Conservation (phyloP, 2,797 vertebrate species). For the Enteromius radiatus region DNA sequence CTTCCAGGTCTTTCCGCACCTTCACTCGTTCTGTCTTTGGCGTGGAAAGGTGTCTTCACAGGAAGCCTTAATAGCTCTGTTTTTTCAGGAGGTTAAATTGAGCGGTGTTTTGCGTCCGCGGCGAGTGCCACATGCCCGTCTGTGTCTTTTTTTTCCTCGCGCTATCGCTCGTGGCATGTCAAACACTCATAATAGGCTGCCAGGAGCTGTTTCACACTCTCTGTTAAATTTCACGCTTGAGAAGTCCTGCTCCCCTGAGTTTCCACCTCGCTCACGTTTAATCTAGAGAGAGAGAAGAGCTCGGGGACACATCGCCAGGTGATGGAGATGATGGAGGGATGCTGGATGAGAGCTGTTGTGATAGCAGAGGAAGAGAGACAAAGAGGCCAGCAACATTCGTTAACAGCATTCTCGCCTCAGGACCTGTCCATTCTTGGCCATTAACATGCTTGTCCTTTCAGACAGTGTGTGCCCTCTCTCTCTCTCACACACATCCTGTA, state of each 20-base stretch:
- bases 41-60: not conserved
- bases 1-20: not conserved
- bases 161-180: constrained; percentile 50
- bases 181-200: constrained; percentile 59
- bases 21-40: not conserved
- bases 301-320: constrained; percentile 33
- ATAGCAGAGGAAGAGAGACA: constrained; percentile 37
- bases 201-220: constrained; percentile 63
- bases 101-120: not conserved
- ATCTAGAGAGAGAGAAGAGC: constrained; percentile 14
- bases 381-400: constrained; percentile 50
- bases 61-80: not conserved
- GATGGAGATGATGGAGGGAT: constrained; percentile 39
- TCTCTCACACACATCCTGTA: not conserved
- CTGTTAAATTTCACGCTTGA: constrained; percentile 64
- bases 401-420: constrained; percentile 62
- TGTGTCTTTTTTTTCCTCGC: not conserved
- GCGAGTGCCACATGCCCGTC: not conserved
- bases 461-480: not conserved
- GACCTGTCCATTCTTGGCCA: constrained; percentile 48
- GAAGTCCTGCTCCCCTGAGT: constrained; percentile 46
- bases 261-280: constrained; percentile 17
- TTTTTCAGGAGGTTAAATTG: constrained; percentile 26
- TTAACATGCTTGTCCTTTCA: constrained; percentile 45
- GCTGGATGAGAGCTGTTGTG: constrained; percentile 45